These are phyloP conservation scores for Cephus sareptanus DNA, from an alignment of 2,888 invertebrate genomes.

Conservation along the genomic window DNA sequence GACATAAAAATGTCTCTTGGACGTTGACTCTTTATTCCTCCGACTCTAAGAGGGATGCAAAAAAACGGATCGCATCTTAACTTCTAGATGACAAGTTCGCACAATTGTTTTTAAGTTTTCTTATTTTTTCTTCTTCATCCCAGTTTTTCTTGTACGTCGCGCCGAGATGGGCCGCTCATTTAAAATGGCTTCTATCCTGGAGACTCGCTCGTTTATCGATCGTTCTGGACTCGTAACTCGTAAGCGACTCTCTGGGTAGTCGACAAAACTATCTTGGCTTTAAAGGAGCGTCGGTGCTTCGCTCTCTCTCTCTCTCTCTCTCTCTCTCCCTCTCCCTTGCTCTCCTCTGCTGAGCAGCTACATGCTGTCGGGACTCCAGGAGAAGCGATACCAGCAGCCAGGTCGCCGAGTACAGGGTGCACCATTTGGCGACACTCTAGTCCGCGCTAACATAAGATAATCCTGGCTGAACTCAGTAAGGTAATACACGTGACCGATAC, in stretches of 20 bases:
- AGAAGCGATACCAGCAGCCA: too few relatives aligned
- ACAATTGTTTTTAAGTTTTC: background rate
- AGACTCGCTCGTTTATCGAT: background rate
- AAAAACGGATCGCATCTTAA: too few relatives aligned
- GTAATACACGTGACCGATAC: slow-evolving; percentile 32
- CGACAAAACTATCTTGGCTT: slow-evolving; percentile 17
- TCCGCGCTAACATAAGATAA: background rate
- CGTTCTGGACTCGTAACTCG: background rate
- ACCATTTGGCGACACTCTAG: background rate
- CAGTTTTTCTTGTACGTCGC: background rate
- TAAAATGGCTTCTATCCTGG: background rate
- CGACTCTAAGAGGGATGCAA: too few relatives aligned
- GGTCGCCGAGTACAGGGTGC: background rate
- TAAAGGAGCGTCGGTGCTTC: slow-evolving; percentile 2
- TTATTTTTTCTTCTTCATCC: background rate
- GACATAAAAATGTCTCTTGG: background rate
- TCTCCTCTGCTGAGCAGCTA: background rate
- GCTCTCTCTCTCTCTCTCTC: background rate
- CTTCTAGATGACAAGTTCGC: background rate
- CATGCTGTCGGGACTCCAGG: too few relatives aligned
- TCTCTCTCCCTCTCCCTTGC: background rate
- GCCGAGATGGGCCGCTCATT: background rate
- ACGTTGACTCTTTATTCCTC: too few relatives aligned
- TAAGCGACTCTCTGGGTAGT: slow-evolving; percentile 8
- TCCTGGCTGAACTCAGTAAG: slow-evolving; percentile 21